A percentile compares a stretch with the other conserved stretches of the same genome.
Conservation (phyloP, 1,140 invertebrate species). For the Metaphire vulgaris region DNA sequence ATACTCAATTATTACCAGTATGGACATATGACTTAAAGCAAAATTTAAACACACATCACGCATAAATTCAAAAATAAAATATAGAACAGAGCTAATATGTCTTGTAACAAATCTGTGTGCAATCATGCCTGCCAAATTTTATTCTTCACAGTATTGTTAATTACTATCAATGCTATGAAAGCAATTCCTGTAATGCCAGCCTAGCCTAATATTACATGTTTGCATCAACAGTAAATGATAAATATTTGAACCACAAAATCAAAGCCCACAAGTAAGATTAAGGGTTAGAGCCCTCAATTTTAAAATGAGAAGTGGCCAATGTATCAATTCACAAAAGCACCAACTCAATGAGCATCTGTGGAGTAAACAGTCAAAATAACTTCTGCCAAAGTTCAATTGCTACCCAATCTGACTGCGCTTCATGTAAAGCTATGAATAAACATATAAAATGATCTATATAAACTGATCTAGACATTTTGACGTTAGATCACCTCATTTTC, state of each 20-base stretch:
- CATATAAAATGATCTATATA: not conserved
- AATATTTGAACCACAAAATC: too few relatives aligned
- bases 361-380: not conserved
- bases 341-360: not conserved
- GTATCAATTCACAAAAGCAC: not conserved
- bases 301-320: too few relatives aligned
- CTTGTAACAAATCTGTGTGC: not conserved
- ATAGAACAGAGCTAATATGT: not conserved
- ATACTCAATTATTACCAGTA: too few relatives aligned
- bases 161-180: too few relatives aligned
- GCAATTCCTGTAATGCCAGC: too few relatives aligned
- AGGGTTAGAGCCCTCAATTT: too few relatives aligned
- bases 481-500: not conserved
- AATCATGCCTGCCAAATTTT: not conserved
- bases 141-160: not conserved
- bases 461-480: too few relatives aligned
- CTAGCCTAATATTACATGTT: too few relatives aligned
- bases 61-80: not conserved
- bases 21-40: too few relatives aligned
- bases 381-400: not conserved
- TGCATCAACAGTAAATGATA: too few relatives aligned
- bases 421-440: not conserved
- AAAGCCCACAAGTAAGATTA: too few relatives aligned
- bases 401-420: not conserved
- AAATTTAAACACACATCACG: not conserved